Base-by-base conservation (phyloP, 1,140 invertebrate species). In the Diorhabda carinulata region DNA sequence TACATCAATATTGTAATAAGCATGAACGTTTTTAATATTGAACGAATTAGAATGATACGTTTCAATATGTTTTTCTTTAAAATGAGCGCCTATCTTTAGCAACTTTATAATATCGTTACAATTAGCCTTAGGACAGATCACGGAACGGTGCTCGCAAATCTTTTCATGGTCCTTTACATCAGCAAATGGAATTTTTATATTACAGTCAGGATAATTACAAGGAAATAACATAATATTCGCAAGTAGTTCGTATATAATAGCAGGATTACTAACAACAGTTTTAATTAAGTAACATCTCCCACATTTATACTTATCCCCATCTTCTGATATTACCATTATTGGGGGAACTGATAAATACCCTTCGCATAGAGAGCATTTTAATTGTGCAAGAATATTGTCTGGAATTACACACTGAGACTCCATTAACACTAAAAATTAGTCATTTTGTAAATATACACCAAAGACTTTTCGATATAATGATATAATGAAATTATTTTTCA, bases 1-100 rank as follows among this genome's bases (percentile, higher is more conserved):
- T 3, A 67, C 65, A 45, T 67, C 58, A 8, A 67, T 60, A 44
- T 59, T 60, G 44, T 59, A 60, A 41, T 65, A 57, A 10, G 57
- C 43, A 60, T 60, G 60, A 4, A 60, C 44, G 43, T 67, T 67
- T 41, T 67, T 67, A 3, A 67, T 67, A 7, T n/a, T 40, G 60
- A 67, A 67, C 2, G n/a, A 43, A 47, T 67, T 67, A 8, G 57
- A 44, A 40, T 67, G 65, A 25, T 60, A 60, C n/a, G 57, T 25
- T 10, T 67, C 65, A 44, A 8, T 60, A 45, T 67, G 65, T 41
- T 67, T 67, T n/a, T 67, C 65, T 58, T 67, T 67, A 40, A 67
- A 67, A 59, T 67, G 65, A 40, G 57, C 9, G 5, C 40, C 57
- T 4, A 67, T 60, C 45, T 59, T 60, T 9, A 25, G 44, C 10